Percentiles rank a stretch among this genome's conserved stretches.
Conservation (phyloP, 2,888 invertebrate genomes). For the Agrochola lychnidis region DNA sequence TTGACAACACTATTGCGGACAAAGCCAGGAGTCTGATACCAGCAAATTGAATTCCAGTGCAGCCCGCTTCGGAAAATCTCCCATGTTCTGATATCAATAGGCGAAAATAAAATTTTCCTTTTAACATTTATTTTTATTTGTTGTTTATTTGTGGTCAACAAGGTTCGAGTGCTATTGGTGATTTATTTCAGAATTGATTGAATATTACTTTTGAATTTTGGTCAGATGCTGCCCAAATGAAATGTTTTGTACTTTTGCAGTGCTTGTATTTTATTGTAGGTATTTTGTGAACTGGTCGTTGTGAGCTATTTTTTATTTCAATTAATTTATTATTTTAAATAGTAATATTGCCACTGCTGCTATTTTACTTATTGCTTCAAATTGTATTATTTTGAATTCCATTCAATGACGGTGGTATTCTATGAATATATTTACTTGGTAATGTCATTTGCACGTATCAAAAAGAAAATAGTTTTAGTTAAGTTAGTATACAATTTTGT, state of each 20-base stretch:
- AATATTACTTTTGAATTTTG: conserved; percentile 1
- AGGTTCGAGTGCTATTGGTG: neutral
- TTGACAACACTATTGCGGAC: conserved; percentile 55
- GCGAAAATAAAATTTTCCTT: conserved; percentile 45
- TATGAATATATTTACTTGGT: neutral
- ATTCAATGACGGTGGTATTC: neutral
- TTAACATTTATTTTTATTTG: conserved; percentile 42
- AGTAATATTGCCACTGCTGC: neutral
- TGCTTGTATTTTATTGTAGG: neutral
- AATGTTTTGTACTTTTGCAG: neutral
- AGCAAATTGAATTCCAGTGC: conserved; percentile 82
- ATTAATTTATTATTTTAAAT: neutral
- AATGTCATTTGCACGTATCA: neutral
- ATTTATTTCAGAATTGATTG: conserved; percentile 17
- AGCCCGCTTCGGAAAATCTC: conserved; percentile 73
- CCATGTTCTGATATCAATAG: conserved; percentile 70
- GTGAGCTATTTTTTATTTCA: neutral
- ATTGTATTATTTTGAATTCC: neutral
- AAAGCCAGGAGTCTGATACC: conserved; percentile 66
- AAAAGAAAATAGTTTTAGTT: neutral
- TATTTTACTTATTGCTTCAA: neutral
- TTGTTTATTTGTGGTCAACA: conserved; percentile 31
- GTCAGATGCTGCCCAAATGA: too few relatives aligned
- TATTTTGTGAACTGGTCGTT: neutral
- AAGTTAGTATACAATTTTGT: too few relatives aligned